A percentile compares a stretch with the other conserved stretches of the same genome.
Evolutionary conservation across 53 echinoderm and acorn worm genomes (phyloP).

Genomic region (Patiria pectinifera): DNA sequence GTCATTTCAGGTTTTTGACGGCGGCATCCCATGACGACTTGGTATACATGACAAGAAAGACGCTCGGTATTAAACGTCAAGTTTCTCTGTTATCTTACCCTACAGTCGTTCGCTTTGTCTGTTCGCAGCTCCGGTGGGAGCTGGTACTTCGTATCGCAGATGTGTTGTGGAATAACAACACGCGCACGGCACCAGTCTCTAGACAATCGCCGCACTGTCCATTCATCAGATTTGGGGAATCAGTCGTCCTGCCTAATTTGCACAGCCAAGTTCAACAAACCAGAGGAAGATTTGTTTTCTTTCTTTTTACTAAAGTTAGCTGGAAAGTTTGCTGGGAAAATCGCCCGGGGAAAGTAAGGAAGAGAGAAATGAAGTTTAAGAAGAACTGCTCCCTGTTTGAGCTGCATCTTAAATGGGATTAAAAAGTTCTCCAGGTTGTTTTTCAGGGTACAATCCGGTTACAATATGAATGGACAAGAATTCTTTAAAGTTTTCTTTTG

Average conservation of each 20-base stretch:
- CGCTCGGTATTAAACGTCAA: background rate
- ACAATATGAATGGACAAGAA: no score
- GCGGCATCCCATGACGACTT: background rate
- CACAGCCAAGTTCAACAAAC: background rate
- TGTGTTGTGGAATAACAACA: background rate
- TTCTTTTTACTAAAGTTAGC: no score
- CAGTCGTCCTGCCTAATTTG: background rate
- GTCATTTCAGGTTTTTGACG: background rate
- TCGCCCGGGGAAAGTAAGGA: no score
- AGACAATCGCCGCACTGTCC: background rate
- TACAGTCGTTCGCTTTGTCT: background rate
- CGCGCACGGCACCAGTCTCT: background rate
- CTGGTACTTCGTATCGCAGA: conserved; percentile 3
- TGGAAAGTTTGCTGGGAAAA: no score
- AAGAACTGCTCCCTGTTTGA: no score
- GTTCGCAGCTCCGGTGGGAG: background rate
- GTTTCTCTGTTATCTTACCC: background rate
- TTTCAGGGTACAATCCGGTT: no score
- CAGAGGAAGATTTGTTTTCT: no score
- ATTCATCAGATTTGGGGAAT: background rate
- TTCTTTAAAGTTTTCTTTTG: no score
- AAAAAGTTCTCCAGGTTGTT: no score
- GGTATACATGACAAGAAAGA: background rate
- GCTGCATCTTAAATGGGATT: no score
- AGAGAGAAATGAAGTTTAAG: no score